Evolutionary conservation across 2,888 invertebrate genomes (phyloP).

Genomic region (Oxystoma pomonae): DNA sequence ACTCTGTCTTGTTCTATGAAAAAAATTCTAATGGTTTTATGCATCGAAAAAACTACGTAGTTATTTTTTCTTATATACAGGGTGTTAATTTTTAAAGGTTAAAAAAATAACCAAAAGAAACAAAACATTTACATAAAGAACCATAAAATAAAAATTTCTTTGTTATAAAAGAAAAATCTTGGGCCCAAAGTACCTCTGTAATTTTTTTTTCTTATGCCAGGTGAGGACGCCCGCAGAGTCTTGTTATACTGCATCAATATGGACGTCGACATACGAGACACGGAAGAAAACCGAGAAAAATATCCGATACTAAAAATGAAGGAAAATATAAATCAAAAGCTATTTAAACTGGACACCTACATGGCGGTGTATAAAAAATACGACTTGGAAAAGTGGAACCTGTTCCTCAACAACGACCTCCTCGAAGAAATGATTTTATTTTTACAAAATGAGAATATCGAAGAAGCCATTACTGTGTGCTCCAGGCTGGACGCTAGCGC

Average conservation of each 20-base stretch:
- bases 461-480: slow-evolving; percentile 39
- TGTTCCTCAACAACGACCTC: slow-evolving; percentile 45
- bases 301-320: slow-evolving; percentile 11
- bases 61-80: too few relatives aligned
- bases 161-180: too few relatives aligned
- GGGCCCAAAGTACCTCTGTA: too few relatives aligned
- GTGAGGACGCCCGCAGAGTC: slow-evolving; percentile 30
- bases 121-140: too few relatives aligned
- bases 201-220: too few relatives aligned
- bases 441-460: slow-evolving; percentile 44
- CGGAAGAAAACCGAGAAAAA: background rate
- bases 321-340: slow-evolving; percentile 17
- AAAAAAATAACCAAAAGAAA: too few relatives aligned
- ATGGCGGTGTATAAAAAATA: slow-evolving; percentile 30
- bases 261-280: slow-evolving; percentile 11
- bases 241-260: slow-evolving; percentile 32
- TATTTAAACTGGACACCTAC: slow-evolving; percentile 47
- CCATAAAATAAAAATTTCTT: too few relatives aligned
- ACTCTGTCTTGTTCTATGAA: too few relatives aligned
- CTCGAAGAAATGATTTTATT: slow-evolving; percentile 43
- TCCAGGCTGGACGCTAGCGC: slow-evolving; percentile 30
- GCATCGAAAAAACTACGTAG: too few relatives aligned
- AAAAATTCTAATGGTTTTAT: too few relatives aligned
- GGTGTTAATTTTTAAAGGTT: too few relatives aligned
- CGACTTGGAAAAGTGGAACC: slow-evolving; percentile 44